Conservation (phyloP, 2,113 vertebrate species). For the Anseranas semipalmata region DNA sequence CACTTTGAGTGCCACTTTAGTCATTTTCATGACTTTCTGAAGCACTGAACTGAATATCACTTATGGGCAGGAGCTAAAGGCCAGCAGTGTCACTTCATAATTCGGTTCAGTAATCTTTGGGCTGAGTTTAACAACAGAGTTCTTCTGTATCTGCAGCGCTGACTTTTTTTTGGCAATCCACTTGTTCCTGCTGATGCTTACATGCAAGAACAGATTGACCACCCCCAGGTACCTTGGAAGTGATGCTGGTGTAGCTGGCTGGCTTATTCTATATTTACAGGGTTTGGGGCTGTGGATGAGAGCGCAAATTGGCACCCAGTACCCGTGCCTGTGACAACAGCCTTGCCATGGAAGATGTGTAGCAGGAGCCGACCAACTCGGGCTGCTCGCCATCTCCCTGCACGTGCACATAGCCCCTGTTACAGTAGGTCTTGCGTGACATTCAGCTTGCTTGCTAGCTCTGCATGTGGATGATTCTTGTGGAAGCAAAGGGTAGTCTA, state of each 20-base stretch:
- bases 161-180: neutral
- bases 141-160: neutral
- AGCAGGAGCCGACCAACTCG: neutral
- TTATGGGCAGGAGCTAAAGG: neutral
- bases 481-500: neutral
- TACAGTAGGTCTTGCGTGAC: neutral
- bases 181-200: neutral
- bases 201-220: neutral
- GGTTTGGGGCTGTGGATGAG: neutral
- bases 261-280: neutral
- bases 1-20: neutral
- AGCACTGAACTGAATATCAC: neutral
- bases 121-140: neutral
- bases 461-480: rapidly evolving
- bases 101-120: neutral
- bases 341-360: rapidly evolving
- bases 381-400: neutral
- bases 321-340: neutral
- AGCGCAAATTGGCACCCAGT: neutral
- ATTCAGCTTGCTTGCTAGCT: neutral
- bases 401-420: neutral
- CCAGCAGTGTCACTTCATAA: rapidly evolving
- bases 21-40: neutral
- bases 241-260: rapidly evolving
- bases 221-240: neutral